Base-by-base conservation (phyloP, 2,888 invertebrate genomes). In the Allygus modestus region DNA sequence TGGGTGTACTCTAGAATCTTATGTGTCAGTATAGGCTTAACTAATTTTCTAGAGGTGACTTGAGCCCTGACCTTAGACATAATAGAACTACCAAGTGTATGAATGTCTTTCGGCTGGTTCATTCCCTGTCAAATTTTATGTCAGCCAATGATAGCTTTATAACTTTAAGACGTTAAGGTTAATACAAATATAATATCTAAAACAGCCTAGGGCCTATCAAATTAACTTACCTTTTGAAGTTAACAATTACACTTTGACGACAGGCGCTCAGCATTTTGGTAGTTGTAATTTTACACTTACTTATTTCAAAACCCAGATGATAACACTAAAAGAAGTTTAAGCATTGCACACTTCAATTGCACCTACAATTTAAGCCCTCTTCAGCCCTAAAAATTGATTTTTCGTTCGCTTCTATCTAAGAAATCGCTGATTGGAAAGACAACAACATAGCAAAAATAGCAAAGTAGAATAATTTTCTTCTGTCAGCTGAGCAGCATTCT, bases 231-330 rank as follows among this genome's bases (percentile, higher is more conserved):
- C 87, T 86, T 84, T 86, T 85, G 46, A 87, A 84, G 54, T 86
- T 84, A 58, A 85, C 84, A 85, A 86, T 86, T 84, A 87, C 85
- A 79, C 85, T 85, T 82, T 86, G 83, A 46, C 87, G 84, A 41
- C 86, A 87, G 84, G 73, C 83, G 71, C 73, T 73, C 73, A 83
- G 51, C 83, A 83, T 83, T 83, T 73, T 83, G 20, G 37, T 28
- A 9, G 9, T 28, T 65, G 7, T 65, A n/a, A 28, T 65, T 58
- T 31, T 15, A 28, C 26, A 65, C 65, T 65, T 28, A 65, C 65
- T 28, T 15, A 28, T 11, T 28, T 65, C 31, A 65, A 65, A 65
- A 31, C 7, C 65, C 65, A 65, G 65, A 26, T 31, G 15, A 65
- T 65, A 65, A 65, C 65, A 65, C 65, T 65, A 65, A 31, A 65